Base-by-base conservation (phyloP, 2,888 invertebrate species). In the Hermaeophaga mercurialis region DNA sequence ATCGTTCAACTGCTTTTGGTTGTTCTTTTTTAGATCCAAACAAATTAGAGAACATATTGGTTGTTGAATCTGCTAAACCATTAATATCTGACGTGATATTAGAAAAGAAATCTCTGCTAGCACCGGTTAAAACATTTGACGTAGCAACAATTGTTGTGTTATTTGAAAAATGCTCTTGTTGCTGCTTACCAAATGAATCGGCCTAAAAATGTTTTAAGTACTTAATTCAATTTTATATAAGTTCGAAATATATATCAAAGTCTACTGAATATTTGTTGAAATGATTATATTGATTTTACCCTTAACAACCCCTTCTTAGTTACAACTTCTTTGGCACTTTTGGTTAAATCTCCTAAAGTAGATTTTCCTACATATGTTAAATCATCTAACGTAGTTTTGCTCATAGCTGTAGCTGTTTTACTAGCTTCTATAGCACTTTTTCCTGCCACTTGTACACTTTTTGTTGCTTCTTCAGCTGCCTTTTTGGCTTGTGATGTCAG, bases 41-140 rank as follows among this genome's bases (percentile, higher is more conserved):
- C 68, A 97, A 85, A 75, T 94, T 96, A 52, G 94, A 94, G 74
- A 97, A 92, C 86, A 96, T 95, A 75, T 88, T 94, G 11, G 92
- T 88, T 0, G 95, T 96, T 63, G 96, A 94, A 1, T 94, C 90
- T 14, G 96, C 95, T 44, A 95, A 84, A 5, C 94, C 94, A 74
- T 94, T 95, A 50, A 97, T 82, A 75, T 97, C 96, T 22, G 88
- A 93, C 72, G 94, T 93, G 73, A 97, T 90, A 71, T 93, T 89
- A 58, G 94, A 88, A 79, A 96, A 89, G 81, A 96, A 91, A 79
- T 91, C 89, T 48, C 91, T 82, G 45, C 89, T 86, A 11, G 88
- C 87, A 1, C 84, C 80, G 3, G 86, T 80, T 59, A 92, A 77
- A 66, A 89, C 75, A 74, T 80, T 74, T 14, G 79, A 79, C 26